phyloP scores from a whole-genome alignment of 2,113 vertebrate species.

The Laticauda colubrina region DNA sequence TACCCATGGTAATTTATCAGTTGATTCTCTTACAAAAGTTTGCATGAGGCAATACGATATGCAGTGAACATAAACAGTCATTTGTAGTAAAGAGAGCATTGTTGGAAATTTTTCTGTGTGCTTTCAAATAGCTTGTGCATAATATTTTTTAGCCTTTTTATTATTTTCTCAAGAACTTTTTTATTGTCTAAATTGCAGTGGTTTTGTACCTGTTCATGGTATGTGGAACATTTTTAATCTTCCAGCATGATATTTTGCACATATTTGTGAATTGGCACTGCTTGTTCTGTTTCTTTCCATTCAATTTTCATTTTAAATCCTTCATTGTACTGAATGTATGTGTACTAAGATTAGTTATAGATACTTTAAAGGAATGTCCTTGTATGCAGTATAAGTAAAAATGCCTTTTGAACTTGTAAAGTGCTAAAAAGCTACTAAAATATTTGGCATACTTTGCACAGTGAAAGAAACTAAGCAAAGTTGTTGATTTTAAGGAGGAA shows the following conservation, averaged over 20 bases:
- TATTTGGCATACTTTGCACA: not conserved
- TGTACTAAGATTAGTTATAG: constrained; percentile 27
- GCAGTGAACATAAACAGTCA: not conserved
- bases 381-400: not conserved
- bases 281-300: constrained; percentile 41
- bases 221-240: constrained; percentile 59
- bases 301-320: constrained; percentile 18
- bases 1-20: not conserved
- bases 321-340: constrained; percentile 57
- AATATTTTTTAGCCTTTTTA: constrained; percentile 56
- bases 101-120: not conserved
- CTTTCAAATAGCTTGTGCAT: constrained; percentile 40
- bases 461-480: not conserved
- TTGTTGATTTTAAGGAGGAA: not conserved
- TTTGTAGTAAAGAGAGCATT: not conserved
- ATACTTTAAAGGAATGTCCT: not conserved
- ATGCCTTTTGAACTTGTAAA: not conserved
- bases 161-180: constrained; percentile 65
- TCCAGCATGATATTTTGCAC: constrained; percentile 54
- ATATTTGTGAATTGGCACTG: constrained; percentile 43
- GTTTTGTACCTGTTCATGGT: constrained; percentile 59
- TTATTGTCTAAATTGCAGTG: constrained; percentile 60
- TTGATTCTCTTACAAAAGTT: not conserved
- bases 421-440: not conserved
- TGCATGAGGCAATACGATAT: not conserved